These are phyloP conservation scores for Tineola bisselliella DNA, from an alignment of 2,888 invertebrate species.

Conservation along the genomic window DNA sequence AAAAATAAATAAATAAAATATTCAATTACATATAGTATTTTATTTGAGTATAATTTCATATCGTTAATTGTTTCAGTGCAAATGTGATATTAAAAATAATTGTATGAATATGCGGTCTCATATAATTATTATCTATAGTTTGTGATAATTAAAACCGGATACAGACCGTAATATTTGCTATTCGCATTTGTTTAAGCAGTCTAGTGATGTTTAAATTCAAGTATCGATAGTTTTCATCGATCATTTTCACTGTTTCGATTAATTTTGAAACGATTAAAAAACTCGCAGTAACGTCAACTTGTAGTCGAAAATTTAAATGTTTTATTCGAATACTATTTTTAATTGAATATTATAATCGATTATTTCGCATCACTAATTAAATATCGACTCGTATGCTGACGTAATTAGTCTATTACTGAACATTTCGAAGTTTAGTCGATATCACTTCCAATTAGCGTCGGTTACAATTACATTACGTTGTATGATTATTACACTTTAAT, in stretches of 20 bases:
- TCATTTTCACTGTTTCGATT: no score
- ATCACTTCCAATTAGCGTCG: slow-evolving; percentile 7
- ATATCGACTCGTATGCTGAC: neutral
- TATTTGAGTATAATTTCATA: no score
- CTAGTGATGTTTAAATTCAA: neutral
- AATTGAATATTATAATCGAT: neutral
- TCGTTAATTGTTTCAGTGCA: no score
- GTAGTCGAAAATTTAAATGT: no score
- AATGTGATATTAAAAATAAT: no score
- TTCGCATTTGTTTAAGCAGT: neutral
- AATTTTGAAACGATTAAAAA: no score
- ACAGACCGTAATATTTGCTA: neutral
- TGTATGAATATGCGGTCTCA: no score
- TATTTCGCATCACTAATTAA: neutral
- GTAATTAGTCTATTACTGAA: neutral
- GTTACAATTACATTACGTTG: neutral
- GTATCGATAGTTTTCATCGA: neutral
- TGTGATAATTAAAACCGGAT: neutral
- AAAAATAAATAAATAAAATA: no score
- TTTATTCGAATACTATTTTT: neutral
- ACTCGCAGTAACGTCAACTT: no score
- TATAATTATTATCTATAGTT: neutral
- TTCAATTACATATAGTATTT: no score
- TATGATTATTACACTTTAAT: neutral
- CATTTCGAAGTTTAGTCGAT: neutral